phyloP scores from a whole-genome alignment of 2,888 invertebrate species.

The Amblyjoppa proteus region DNA sequence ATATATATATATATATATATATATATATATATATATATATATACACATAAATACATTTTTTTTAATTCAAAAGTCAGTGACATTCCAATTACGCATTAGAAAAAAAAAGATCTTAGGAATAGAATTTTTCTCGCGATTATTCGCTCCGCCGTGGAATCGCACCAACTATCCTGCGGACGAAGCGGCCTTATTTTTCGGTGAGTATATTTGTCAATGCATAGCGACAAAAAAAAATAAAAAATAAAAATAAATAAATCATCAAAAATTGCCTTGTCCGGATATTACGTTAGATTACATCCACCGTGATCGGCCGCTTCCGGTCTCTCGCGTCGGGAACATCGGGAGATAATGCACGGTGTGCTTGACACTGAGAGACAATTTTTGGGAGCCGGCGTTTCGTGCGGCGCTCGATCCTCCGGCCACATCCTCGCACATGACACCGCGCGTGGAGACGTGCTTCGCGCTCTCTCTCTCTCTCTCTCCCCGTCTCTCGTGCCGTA shows the following conservation, averaged over 20 bases:
- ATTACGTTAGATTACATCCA: not conserved
- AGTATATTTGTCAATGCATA: not conserved
- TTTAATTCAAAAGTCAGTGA: not conserved
- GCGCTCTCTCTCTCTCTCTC: slow-evolving; percentile 26
- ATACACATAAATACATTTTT: not conserved
- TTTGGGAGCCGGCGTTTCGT: slow-evolving; percentile 49
- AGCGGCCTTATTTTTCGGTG: not conserved
- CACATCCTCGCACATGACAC: slow-evolving; percentile 60
- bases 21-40: not conserved
- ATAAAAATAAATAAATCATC: not conserved
- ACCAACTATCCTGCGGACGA: not conserved
- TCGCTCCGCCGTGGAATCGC: not conserved
- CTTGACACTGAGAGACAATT: not conserved
- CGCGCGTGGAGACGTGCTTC: slow-evolving; percentile 58
- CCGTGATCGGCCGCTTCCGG: slow-evolving; percentile 3
- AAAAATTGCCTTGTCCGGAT: not conserved
- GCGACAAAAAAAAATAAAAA: not conserved
- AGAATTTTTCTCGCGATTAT: not conserved
- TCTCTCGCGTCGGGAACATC: not conserved
- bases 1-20: not conserved
- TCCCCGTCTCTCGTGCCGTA: not conserved
- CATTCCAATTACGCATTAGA: not conserved
- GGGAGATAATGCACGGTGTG: not conserved
- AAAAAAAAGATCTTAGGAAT: not conserved
- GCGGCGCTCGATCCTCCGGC: slow-evolving; percentile 6